Base-by-base conservation (phyloP, 2,888 invertebrate species). In the Tryphoninae sp. region DNA sequence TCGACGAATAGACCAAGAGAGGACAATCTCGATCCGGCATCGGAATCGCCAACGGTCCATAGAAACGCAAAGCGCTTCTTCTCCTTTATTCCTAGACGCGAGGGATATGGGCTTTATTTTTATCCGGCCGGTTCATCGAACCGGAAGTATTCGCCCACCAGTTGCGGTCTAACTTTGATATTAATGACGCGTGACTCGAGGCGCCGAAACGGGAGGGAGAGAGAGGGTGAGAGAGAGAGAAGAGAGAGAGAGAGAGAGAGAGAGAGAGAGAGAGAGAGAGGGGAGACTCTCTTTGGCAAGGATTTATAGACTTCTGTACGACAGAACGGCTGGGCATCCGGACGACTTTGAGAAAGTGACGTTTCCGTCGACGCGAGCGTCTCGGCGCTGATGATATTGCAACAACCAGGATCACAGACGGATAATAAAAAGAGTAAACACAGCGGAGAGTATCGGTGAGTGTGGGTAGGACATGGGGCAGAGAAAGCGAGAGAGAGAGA, bases 131-230 rank as follows among this genome's bases (percentile, higher is more conserved):
- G n/a, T 19, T 16, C 53, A 19, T 53, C n/a, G 53, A 53, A 53
- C 19, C 11, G 4, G 1, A 16, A n/a, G n/a, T 16, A 8, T 53
- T 53, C 19, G 4, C 53, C 4, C 53, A 42, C 26, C 58, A 16
- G 51, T 58, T 49, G 59, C 65, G 72, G 53, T 77, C 82, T 82
- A 81, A 81, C 84, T 81, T 84, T 81, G 82, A 86, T 87, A 86
- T 87, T 87, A 88, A 88, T 81, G 86, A 86, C 74, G 79, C 78
- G 55, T 65, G 71, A 64, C 49, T 68, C 77, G 65, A 71, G 59
- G 49, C 40, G 13, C 40, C 51, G 55, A 23, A 61, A n/a, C 16
- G 40, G 40, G 62, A 67, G 59, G 51, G 16, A 51, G 62, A 16
- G 49, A 13, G 53, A 45, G 45, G 2, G 45, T 8, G 2, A 45